Evolutionary conservation across 2,113 vertebrate species (phyloP).

Genomic region (Tringa solitaria): DNA sequence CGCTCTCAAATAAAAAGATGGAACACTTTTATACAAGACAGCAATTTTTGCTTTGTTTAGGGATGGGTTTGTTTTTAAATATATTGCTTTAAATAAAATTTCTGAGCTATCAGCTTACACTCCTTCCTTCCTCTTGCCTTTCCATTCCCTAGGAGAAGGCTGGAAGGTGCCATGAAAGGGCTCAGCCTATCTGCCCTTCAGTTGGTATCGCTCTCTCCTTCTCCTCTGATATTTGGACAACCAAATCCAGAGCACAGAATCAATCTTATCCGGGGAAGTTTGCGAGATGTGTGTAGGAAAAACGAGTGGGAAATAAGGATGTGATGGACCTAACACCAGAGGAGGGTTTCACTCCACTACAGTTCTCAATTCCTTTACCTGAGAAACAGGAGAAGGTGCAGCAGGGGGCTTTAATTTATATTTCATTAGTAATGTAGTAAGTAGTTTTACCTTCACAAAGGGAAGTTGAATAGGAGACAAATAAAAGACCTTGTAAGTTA

Average conservation of each 20-base stretch:
- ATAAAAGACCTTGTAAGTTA: background rate
- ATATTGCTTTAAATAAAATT: background rate
- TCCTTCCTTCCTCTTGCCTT: background rate
- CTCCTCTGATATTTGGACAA: background rate
- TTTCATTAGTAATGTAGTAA: background rate
- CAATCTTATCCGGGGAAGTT: background rate
- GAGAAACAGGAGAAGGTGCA: background rate
- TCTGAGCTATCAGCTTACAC: background rate
- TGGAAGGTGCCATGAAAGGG: background rate
- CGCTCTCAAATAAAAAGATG: background rate
- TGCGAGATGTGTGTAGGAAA: background rate
- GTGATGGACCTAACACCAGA: background rate
- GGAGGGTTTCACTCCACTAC: background rate
- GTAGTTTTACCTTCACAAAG: background rate
- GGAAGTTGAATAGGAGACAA: background rate
- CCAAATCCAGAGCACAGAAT: background rate
- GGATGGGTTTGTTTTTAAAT: background rate
- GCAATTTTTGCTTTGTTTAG: conserved; percentile 10
- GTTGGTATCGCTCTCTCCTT: background rate
- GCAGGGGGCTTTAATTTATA: background rate
- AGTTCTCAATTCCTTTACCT: background rate
- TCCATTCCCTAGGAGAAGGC: background rate
- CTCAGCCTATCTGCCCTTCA: background rate
- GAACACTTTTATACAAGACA: background rate
- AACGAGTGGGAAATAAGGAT: background rate